Evolutionary conservation across 2,888 invertebrate species (phyloP).

Genomic region (Ochropacha duplaris): DNA sequence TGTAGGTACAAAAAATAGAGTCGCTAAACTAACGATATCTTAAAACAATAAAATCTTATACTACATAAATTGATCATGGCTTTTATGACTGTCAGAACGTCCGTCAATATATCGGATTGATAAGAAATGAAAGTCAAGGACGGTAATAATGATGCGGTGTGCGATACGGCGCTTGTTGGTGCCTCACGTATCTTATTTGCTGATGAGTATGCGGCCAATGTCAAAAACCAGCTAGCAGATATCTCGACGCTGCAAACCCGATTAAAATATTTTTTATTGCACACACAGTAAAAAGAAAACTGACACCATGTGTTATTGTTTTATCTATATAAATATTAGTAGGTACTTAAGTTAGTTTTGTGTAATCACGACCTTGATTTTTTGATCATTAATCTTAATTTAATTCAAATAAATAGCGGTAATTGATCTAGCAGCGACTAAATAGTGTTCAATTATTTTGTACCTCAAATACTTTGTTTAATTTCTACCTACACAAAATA

Average conservation of each 20-base stretch:
- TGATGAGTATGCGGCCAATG: constrained; percentile 75
- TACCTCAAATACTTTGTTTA: not conserved
- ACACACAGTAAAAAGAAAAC: constrained; percentile 64
- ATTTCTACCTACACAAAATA: not conserved
- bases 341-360: constrained; percentile 68
- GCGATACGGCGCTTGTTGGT: constrained; percentile 69
- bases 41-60: constrained; percentile 67
- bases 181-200: constrained; percentile 77
- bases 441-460: constrained; percentile 15
- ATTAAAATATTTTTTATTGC: constrained; percentile 73
- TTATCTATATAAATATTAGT: constrained; percentile 55
- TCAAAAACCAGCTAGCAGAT: constrained; percentile 83
- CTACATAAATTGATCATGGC: constrained; percentile 76
- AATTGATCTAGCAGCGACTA: constrained; percentile 36
- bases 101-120: constrained; percentile 44
- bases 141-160: constrained; percentile 75
- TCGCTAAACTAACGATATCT: constrained; percentile 68
- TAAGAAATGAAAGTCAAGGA: constrained; percentile 62
- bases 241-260: constrained; percentile 83
- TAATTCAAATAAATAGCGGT: constrained; percentile 21
- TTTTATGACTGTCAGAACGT: constrained; percentile 70
- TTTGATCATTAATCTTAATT: constrained; percentile 34
- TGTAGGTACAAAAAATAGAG: constrained; percentile 73
- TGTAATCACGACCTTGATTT: constrained; percentile 49
- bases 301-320: constrained; percentile 58